Conservation (phyloP, 2,113 vertebrate genomes). For the Neogale vison region DNA sequence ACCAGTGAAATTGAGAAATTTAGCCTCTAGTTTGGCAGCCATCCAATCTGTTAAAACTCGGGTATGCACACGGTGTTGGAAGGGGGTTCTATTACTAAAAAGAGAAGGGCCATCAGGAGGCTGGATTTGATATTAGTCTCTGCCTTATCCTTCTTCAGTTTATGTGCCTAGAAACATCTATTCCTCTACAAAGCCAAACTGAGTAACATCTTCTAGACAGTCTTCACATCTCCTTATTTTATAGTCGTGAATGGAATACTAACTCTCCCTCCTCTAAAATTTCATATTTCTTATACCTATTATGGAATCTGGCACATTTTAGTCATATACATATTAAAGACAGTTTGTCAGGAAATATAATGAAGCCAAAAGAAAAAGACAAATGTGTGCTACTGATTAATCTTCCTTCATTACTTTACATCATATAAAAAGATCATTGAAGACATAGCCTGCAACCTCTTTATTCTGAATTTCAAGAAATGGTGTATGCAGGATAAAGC, state of each 20-base stretch:
- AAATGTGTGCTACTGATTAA: not conserved
- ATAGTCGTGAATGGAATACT: not conserved
- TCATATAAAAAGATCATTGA: not conserved
- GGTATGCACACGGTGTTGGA: fast-evolving
- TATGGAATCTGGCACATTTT: not conserved
- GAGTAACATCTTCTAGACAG: not conserved
- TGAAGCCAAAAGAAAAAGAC: not conserved
- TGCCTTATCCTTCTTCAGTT: not conserved
- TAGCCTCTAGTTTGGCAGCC: not conserved
- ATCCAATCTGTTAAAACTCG: not conserved
- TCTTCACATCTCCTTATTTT: not conserved
- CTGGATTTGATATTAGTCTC: not conserved
- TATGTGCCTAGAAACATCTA: not conserved
- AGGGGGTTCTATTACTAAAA: not conserved
- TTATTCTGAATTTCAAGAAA: not conserved
- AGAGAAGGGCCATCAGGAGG: not conserved
- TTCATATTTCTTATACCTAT: not conserved
- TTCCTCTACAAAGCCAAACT: not conserved
- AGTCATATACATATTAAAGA: not conserved
- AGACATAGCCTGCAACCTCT: not conserved
- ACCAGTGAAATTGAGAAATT: not conserved
- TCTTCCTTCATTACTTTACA: not conserved
- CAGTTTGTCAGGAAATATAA: not conserved
- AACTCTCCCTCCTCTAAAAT: not conserved
- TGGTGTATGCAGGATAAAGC: not conserved